phyloP scores from a whole-genome alignment of 1,140 invertebrate genomes.

The Radopholus similis region DNA sequence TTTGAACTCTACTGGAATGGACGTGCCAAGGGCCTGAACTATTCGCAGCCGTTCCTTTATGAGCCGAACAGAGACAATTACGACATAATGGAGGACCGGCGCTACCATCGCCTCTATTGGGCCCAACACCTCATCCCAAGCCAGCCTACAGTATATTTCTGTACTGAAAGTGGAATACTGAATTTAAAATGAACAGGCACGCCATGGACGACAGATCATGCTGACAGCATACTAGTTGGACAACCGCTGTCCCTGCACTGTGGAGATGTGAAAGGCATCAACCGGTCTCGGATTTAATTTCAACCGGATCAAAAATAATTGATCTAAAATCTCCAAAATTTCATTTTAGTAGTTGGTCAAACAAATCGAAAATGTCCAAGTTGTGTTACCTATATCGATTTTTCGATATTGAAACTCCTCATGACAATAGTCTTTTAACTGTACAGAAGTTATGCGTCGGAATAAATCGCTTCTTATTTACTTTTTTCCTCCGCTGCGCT shows the following conservation, averaged over 20 bases:
- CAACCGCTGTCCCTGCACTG: too few relatives aligned
- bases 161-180: neutral
- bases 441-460: too few relatives aligned
- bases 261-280: too few relatives aligned
- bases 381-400: too few relatives aligned
- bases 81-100: constrained; percentile 27
- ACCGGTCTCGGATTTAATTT: too few relatives aligned
- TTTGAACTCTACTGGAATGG: constrained; percentile 38
- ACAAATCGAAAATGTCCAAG: too few relatives aligned
- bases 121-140: constrained; percentile 15
- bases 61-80: constrained; percentile 30
- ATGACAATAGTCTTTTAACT: too few relatives aligned
- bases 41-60: constrained; percentile 34
- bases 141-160: too few relatives aligned
- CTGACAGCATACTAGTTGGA: constrained; percentile 22
- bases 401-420: too few relatives aligned
- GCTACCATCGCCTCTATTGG: constrained; percentile 33
- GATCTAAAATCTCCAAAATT: too few relatives aligned
- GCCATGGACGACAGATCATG: constrained; percentile 37
- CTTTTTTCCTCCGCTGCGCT: constrained; percentile 1
- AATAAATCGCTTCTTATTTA: neutral
- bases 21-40: constrained; percentile 34
- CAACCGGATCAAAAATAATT: too few relatives aligned
- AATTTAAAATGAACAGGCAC: constrained; percentile 5
- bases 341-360: too few relatives aligned